Percentiles rank a stretch among this genome's conserved stretches.
Evolutionary conservation across 2,797 vertebrate genomes (phyloP).

Genomic region (Pyrocephalus nanus): DNA sequence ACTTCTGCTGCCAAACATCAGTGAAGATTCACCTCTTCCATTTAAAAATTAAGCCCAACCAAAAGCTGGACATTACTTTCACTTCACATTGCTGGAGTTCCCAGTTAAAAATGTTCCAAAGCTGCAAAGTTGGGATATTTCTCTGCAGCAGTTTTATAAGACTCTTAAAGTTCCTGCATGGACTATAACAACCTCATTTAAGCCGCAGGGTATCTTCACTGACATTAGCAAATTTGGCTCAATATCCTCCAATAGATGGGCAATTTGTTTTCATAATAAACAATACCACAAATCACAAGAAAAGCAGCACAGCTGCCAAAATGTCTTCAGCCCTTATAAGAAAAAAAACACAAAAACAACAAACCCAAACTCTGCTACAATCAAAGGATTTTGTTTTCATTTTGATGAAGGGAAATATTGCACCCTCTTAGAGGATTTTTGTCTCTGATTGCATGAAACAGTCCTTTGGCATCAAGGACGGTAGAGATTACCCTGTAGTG

Average conservation of each 20-base stretch:
- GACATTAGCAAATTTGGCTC: constrained; percentile 38
- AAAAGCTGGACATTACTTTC: neutral
- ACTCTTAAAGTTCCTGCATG: neutral
- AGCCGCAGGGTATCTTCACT: neutral
- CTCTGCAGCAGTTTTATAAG: neutral
- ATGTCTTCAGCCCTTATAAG: neutral
- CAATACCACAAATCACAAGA: constrained; percentile 40
- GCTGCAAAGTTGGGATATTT: neutral
- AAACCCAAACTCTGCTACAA: neutral
- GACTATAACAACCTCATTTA: neutral
- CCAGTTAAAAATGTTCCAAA: neutral
- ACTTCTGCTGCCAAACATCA: neutral
- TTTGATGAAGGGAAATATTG: neutral
- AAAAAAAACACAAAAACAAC: neutral
- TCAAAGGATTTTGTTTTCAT: constrained; percentile 25
- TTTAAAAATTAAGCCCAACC: neutral
- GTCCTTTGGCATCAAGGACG: neutral
- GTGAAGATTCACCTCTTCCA: neutral
- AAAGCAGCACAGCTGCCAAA: constrained; percentile 18
- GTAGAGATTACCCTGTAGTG: neutral
- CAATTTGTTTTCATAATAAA: constrained; percentile 56
- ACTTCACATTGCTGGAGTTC: neutral
- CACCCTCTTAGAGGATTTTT: neutral
- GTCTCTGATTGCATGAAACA: neutral
- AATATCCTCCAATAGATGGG: neutral